Evolutionary conservation across 2,797 vertebrate species (phyloP).

Genomic region (Gallinago solitaria): DNA sequence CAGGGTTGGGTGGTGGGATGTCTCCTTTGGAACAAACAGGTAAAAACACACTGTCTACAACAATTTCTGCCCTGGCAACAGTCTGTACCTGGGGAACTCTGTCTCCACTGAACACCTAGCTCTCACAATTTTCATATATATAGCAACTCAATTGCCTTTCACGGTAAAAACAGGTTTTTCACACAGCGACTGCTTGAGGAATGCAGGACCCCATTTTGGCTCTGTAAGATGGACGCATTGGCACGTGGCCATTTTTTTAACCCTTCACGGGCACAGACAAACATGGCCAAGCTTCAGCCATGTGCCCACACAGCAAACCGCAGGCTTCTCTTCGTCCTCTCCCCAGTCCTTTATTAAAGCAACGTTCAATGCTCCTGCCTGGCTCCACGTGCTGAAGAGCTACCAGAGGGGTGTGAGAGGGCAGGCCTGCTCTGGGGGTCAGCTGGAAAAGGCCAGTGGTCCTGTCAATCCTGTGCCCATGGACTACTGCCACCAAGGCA

Average conservation of each 20-base stretch:
- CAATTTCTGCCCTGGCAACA: background rate
- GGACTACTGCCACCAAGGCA: background rate
- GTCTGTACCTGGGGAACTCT: background rate
- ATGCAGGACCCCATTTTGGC: background rate
- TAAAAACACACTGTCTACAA: background rate
- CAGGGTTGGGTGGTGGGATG: background rate
- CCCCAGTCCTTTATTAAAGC: background rate
- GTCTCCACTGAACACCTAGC: background rate
- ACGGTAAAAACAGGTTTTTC: background rate
- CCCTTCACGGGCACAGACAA: background rate
- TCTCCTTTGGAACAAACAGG: background rate
- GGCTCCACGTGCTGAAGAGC: background rate
- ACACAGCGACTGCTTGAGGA: background rate
- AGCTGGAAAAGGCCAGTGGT: background rate
- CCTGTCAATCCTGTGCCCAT: background rate
- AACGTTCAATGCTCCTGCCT: background rate
- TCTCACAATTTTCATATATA: background rate
- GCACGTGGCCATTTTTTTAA: background rate
- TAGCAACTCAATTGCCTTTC: background rate
- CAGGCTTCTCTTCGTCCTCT: background rate
- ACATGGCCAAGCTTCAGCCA: fast-evolving
- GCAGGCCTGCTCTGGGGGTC: background rate
- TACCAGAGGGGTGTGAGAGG: background rate
- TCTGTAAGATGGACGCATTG: background rate
- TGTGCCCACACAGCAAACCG: fast-evolving